Percentiles rank a stretch among this genome's conserved stretches.
These are phyloP conservation scores for Papilio dardanus DNA, from an alignment of 1,140 invertebrate species.

Conservation along the genomic window DNA sequence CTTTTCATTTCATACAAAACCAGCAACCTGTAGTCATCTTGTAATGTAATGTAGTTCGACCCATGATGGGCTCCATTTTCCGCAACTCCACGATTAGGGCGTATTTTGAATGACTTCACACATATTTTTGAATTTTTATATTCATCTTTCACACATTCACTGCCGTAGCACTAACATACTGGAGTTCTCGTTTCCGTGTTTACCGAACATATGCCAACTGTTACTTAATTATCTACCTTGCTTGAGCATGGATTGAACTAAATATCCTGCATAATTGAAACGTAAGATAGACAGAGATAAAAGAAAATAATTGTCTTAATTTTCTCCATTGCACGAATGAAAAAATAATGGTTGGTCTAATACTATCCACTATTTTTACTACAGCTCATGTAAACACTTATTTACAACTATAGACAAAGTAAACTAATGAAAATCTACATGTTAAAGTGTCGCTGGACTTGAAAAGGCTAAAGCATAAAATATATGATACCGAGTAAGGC, in stretches of 20 bases:
- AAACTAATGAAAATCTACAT: too few relatives aligned
- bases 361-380: too few relatives aligned
- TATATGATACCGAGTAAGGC: too few relatives aligned
- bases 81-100: too few relatives aligned
- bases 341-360: too few relatives aligned
- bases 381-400: too few relatives aligned
- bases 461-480: too few relatives aligned
- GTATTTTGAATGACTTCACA: not conserved
- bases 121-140: not conserved
- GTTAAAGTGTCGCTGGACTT: too few relatives aligned
- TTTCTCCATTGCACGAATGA: not conserved
- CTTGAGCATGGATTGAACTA: conserved; percentile 41
- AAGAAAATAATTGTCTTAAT: not conserved
- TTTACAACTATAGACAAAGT: too few relatives aligned
- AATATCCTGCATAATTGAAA: conserved; percentile 24
- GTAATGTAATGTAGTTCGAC: too few relatives aligned
- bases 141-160: too few relatives aligned
- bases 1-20: not conserved
- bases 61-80: too few relatives aligned
- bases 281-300: not conserved
- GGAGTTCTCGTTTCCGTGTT: conserved; percentile 52
- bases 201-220: conserved; percentile 49
- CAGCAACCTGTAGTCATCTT: not conserved
- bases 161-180: conserved; percentile 47
- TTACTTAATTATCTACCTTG: conserved; percentile 40